phyloP scores from a whole-genome alignment of 2,797 vertebrate species.

The Garrulus glandarius region DNA sequence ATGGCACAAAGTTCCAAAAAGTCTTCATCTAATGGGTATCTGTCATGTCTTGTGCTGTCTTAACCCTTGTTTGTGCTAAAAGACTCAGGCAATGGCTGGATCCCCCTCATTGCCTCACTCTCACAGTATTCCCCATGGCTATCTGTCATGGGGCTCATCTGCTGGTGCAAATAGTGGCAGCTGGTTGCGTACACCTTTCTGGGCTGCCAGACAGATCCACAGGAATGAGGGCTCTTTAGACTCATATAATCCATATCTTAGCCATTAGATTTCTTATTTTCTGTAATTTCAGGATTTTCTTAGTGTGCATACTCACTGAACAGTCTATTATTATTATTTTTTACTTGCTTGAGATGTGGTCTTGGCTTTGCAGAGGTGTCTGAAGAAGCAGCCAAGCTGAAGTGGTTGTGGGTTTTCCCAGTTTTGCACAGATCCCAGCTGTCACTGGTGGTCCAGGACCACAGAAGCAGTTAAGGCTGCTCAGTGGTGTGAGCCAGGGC shows the following conservation, averaged over 20 bases:
- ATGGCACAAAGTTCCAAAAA: neutral
- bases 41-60: neutral
- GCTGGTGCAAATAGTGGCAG: neutral
- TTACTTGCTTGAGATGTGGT: neutral
- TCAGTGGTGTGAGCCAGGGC: neutral
- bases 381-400: neutral
- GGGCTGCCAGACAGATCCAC: neutral
- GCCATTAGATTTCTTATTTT: neutral
- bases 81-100: neutral
- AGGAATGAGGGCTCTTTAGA: neutral
- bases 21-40: neutral
- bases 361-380: neutral
- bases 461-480: neutral
- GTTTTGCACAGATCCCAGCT: neutral
- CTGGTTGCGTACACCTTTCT: neutral
- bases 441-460: neutral
- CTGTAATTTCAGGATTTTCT: neutral
- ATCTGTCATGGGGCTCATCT: neutral
- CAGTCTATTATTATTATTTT: neutral
- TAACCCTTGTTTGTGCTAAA: neutral
- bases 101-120: neutral
- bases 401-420: neutral
- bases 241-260: neutral
- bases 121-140: neutral
- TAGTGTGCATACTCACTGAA: neutral